phyloP scores from a whole-genome alignment of 2,113 vertebrate genomes.

The Phaethon lepturus region DNA sequence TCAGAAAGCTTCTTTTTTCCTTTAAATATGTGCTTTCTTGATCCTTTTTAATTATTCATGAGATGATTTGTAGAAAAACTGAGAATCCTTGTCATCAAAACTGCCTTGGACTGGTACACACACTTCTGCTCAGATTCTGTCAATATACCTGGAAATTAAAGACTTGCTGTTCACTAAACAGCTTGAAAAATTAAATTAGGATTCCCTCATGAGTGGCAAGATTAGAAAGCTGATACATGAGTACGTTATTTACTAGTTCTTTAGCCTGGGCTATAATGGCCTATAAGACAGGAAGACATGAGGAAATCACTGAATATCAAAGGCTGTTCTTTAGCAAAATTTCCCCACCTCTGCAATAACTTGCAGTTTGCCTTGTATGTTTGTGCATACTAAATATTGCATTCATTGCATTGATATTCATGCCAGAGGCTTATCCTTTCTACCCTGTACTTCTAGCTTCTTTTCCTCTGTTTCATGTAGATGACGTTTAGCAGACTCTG shows the following conservation, averaged over 20 bases:
- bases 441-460: not conserved
- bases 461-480: not conserved
- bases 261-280: not conserved
- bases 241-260: not conserved
- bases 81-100: not conserved
- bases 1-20: not conserved
- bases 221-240: not conserved
- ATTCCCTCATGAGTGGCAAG: not conserved
- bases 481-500: not conserved
- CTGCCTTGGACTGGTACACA: not conserved
- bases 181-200: not conserved
- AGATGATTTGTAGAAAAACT: not conserved
- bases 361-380: not conserved
- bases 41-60: not conserved
- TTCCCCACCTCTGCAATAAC: not conserved
- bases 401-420: not conserved
- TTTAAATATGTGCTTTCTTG: not conserved
- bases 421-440: not conserved
- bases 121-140: not conserved
- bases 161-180: not conserved
- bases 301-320: not conserved
- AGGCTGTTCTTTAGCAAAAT: not conserved
- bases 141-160: not conserved
- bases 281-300: not conserved
- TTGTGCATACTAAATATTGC: not conserved